These are phyloP conservation scores for Tinamus guttatus DNA, from an alignment of 2,113 vertebrate genomes.

Conservation along the genomic window DNA sequence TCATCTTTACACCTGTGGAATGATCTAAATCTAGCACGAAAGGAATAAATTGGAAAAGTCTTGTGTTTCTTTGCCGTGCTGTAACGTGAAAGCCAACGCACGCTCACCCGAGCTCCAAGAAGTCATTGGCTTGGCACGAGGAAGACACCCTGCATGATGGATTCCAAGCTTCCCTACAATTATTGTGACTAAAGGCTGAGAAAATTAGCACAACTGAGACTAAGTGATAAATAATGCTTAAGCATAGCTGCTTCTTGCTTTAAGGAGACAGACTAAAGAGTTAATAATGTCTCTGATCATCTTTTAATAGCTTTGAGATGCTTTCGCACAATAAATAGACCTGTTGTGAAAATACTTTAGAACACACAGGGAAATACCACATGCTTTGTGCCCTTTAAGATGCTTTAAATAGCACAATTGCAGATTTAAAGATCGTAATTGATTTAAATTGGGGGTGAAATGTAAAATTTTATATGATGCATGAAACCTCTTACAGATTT, in stretches of 20 bases:
- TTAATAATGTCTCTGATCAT: constrained; percentile 59
- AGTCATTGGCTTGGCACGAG: not conserved
- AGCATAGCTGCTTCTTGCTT: not conserved
- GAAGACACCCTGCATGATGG: not conserved
- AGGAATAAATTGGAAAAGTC: not conserved
- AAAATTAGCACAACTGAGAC: constrained; percentile 19
- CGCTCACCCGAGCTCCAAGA: constrained; percentile 16
- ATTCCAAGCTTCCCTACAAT: not conserved
- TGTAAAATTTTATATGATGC: constrained; percentile 69
- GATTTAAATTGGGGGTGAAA: constrained; percentile 64
- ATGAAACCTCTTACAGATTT: constrained; percentile 63
- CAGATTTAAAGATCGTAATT: constrained; percentile 70
- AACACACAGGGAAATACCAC: constrained; percentile 32
- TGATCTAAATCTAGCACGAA: not conserved
- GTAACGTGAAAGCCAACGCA: not conserved
- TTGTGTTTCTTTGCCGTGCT: not conserved
- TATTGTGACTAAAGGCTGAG: not conserved
- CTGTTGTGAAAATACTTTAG: constrained; percentile 65
- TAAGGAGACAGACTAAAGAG: constrained; percentile 46
- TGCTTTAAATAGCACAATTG: constrained; percentile 64
- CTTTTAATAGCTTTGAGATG: constrained; percentile 52
- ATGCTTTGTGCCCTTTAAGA: constrained; percentile 46
- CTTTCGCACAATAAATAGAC: constrained; percentile 57
- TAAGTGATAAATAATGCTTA: constrained; percentile 23
- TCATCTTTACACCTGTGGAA: not conserved